Conservation (phyloP, 1,140 invertebrate species). For the Lerema accius region DNA sequence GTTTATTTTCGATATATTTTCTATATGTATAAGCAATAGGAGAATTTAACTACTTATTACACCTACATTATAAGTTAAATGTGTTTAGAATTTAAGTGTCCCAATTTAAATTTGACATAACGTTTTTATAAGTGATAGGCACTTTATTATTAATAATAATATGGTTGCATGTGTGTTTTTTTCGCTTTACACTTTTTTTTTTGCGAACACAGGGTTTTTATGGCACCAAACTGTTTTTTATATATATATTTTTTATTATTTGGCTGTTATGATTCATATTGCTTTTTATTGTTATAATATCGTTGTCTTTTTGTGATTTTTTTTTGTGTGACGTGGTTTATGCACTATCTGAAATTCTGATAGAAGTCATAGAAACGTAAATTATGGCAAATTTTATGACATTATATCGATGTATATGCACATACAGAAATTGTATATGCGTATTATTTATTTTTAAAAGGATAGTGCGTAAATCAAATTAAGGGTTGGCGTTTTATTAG, state of each 20-base stretch:
- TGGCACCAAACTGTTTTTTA: slow-evolving; percentile 45
- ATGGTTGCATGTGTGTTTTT: slow-evolving; percentile 48
- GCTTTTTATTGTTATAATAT: slow-evolving; percentile 33
- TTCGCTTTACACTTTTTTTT: slow-evolving; percentile 45
- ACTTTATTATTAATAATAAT: slow-evolving; percentile 8
- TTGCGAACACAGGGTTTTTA: slow-evolving; percentile 42
- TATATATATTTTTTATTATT: slow-evolving; percentile 51
- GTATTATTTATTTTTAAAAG: too few relatives aligned
- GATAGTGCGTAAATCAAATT: slow-evolving; percentile 5
- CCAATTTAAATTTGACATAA: slow-evolving; percentile 9
- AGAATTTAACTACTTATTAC: too few relatives aligned
- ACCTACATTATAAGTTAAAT: too few relatives aligned
- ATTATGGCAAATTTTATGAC: too few relatives aligned
- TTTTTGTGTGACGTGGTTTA: slow-evolving; percentile 25
- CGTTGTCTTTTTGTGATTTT: slow-evolving; percentile 25
- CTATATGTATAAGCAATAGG: neutral
- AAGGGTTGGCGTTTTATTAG: neutral
- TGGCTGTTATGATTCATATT: slow-evolving; percentile 63
- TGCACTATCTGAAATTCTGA: too few relatives aligned
- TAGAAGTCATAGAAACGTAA: too few relatives aligned
- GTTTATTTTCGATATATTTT: too few relatives aligned
- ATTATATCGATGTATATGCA: too few relatives aligned
- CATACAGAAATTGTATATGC: too few relatives aligned
- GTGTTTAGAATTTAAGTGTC: neutral
- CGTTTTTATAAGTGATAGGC: slow-evolving; percentile 1